These are phyloP conservation scores for Rotaria socialis DNA, from an alignment of 2,888 invertebrate genomes.

Conservation along the genomic window DNA sequence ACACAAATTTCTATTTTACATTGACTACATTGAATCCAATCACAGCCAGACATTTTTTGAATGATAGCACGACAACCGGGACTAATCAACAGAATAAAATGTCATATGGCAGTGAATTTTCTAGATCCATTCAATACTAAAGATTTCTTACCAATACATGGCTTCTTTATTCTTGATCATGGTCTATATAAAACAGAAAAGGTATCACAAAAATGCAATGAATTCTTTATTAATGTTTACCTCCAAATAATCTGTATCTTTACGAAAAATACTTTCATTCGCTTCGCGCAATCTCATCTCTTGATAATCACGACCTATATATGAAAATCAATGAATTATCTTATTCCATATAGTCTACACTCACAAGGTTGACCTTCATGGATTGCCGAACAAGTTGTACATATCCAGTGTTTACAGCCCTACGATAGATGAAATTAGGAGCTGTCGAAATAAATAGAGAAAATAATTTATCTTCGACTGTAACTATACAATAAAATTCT, in stretches of 20 bases:
- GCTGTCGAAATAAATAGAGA: no score
- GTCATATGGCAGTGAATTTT: neutral
- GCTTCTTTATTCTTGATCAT: slow-evolving; percentile 80
- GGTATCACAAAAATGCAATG: neutral
- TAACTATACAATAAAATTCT: no score
- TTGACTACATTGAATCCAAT: slow-evolving; percentile 83
- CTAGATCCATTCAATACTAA: neutral
- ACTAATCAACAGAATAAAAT: slow-evolving; percentile 61
- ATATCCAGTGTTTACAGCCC: slow-evolving; percentile 74
- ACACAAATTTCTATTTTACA: slow-evolving; percentile 80
- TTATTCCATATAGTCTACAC: neutral
- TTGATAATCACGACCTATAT: slow-evolving; percentile 66
- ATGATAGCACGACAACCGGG: slow-evolving; percentile 78
- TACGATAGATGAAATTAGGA: slow-evolving; percentile 60
- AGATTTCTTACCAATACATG: slow-evolving; percentile 61
- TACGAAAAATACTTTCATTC: slow-evolving; percentile 68
- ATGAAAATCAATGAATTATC: neutral
- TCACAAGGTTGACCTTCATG: slow-evolving; percentile 75
- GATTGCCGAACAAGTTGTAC: slow-evolving; percentile 79
- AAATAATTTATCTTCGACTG: no score
- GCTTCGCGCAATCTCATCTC: slow-evolving; percentile 65
- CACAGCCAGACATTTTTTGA: slow-evolving; percentile 87
- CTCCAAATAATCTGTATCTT: slow-evolving; percentile 74
- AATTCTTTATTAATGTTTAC: slow-evolving; percentile 52
- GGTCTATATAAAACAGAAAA: slow-evolving; percentile 58